Conservation (phyloP, 2,113 vertebrate species). For the Orthonyx spaldingii region DNA sequence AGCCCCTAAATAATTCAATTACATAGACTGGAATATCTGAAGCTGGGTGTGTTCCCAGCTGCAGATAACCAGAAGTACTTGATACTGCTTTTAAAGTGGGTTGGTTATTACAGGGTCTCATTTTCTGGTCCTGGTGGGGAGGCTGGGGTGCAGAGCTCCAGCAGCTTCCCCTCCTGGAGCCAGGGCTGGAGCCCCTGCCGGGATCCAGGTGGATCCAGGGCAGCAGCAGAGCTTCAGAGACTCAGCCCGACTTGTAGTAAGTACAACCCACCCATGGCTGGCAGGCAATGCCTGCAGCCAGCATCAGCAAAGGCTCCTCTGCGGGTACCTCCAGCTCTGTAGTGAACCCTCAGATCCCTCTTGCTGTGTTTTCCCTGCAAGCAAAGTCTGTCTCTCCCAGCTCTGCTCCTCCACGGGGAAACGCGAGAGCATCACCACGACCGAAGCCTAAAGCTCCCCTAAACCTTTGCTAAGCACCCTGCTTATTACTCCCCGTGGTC, state of each 20-base stretch:
- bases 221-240: neutral
- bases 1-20: constrained; percentile 76
- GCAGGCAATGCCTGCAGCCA: neutral
- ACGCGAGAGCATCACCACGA: fast-evolving
- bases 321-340: neutral
- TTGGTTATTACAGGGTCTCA: neutral
- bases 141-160: neutral
- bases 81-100: neutral
- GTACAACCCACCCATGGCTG: fast-evolving
- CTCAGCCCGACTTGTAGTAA: fast-evolving
- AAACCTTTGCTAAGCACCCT: neutral
- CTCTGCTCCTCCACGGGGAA: neutral
- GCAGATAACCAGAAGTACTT: constrained; percentile 53
- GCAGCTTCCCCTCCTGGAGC: neutral
- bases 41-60: constrained; percentile 52
- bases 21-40: constrained; percentile 55
- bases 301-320: neutral
- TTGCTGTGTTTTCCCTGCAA: neutral
- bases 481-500: neutral
- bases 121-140: neutral
- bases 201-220: neutral
- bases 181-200: neutral
- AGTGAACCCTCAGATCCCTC: neutral
- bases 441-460: neutral
- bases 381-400: neutral